Percentiles rank a stretch among this genome's conserved stretches.
Conservation (phyloP, 2,797 vertebrate species). For the Phataginus tricuspis region DNA sequence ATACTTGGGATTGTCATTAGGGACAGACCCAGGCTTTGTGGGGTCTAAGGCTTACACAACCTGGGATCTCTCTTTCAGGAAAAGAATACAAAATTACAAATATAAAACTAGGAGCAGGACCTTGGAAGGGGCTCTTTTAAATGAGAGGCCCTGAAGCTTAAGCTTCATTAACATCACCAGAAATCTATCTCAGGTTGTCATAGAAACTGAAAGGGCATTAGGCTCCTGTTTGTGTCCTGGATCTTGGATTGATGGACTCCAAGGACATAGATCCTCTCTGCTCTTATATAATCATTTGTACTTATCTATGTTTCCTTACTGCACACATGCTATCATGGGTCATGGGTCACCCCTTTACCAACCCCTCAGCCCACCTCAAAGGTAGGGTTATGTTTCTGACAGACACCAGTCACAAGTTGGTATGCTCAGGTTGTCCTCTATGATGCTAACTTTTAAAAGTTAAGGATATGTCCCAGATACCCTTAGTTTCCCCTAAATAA, state of each 20-base stretch:
- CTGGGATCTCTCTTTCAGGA: slow-evolving; percentile 13
- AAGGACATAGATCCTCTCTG: background rate
- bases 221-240: background rate
- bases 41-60: background rate
- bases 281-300: background rate
- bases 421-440: background rate
- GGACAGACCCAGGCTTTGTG: background rate
- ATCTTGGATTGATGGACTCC: background rate
- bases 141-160: background rate
- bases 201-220: slow-evolving; percentile 24
- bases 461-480: background rate
- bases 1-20: background rate
- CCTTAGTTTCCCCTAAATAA: background rate
- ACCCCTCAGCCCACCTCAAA: background rate
- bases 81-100: slow-evolving; percentile 25
- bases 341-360: background rate
- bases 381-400: background rate
- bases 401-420: background rate
- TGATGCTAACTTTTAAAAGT: background rate
- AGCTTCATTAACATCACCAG: background rate
- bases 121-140: background rate
- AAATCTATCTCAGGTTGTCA: slow-evolving; percentile 4
- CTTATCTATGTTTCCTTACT: background rate
- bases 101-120: background rate
- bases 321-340: too few relatives aligned